Evolutionary conservation across 2,888 invertebrate species (phyloP).

Genomic region (Melikaiella ostensackeni): DNA sequence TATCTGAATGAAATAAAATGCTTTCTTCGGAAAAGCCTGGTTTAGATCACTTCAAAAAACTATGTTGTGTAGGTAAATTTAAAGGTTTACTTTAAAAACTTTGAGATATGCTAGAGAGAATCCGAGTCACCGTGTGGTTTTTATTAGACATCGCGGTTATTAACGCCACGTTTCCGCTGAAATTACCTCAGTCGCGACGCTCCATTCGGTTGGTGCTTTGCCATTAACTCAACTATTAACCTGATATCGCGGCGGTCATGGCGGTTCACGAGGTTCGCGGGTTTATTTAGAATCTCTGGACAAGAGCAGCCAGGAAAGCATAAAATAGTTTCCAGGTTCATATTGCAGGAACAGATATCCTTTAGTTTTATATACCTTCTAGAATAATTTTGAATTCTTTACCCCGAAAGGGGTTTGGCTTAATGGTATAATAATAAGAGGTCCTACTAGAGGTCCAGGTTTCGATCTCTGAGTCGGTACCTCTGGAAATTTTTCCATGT

Average conservation of each 20-base stretch:
- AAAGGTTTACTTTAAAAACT: background rate
- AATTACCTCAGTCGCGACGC: background rate
- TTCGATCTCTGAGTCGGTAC: no score
- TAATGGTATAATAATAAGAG: no score
- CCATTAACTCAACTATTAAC: constrained; percentile 23
- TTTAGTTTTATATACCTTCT: background rate
- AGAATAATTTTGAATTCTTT: background rate
- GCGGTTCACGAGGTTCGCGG: background rate
- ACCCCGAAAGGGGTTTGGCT: no score
- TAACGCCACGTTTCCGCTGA: background rate
- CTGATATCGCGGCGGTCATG: background rate
- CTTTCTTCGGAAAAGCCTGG: background rate
- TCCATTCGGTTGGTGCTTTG: constrained; percentile 4
- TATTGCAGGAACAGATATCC: background rate
- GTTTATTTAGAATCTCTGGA: background rate
- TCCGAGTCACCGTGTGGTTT: background rate
- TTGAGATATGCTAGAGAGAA: background rate
- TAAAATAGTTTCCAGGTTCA: background rate
- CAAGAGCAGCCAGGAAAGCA: background rate
- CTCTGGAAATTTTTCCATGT: no score
- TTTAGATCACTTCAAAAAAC: background rate
- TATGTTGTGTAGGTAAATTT: background rate
- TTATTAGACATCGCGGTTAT: constrained; percentile 3
- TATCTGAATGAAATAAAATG: no score
- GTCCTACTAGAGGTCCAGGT: no score